A percentile compares a stretch with the other conserved stretches of the same genome.
Conservation (phyloP, 1,140 invertebrate genomes). For the Lasioglossum albipes region DNA sequence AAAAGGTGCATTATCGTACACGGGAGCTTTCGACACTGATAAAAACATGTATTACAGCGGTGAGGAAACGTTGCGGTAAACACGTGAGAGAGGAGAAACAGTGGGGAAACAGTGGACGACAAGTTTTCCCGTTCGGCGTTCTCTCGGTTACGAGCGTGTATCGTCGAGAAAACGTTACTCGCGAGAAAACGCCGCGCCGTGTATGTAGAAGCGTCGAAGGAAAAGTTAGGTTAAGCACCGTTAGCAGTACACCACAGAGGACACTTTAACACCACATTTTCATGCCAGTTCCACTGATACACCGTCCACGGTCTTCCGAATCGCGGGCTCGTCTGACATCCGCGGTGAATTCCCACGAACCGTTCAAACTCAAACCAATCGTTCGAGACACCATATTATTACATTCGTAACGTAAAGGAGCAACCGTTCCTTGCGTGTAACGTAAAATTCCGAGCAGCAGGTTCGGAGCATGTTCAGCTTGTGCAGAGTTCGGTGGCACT, state of each 20-base stretch:
- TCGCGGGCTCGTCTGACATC: slow-evolving; percentile 23
- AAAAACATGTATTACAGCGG: slow-evolving; percentile 15
- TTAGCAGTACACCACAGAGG: slow-evolving; percentile 46
- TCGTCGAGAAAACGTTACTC: slow-evolving; percentile 32
- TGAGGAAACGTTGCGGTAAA: background rate
- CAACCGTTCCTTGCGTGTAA: slow-evolving; percentile 29
- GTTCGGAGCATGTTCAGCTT: slow-evolving; percentile 42
- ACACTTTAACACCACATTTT: slow-evolving; percentile 53
- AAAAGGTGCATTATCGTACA: background rate
- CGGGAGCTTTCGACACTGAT: slow-evolving; percentile 20
- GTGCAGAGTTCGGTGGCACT: slow-evolving; percentile 29
- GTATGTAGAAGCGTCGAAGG: slow-evolving; percentile 32
- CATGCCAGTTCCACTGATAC: slow-evolving; percentile 36
- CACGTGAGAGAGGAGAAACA: background rate
- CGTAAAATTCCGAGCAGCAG: slow-evolving; percentile 31
- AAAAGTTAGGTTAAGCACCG: slow-evolving; percentile 56
- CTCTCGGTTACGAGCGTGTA: slow-evolving; percentile 20
- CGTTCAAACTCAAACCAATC: slow-evolving; percentile 7
- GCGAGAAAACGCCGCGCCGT: slow-evolving; percentile 39
- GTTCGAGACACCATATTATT: slow-evolving; percentile 22
- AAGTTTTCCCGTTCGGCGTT: slow-evolving; percentile 8
- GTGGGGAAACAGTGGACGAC: slow-evolving; percentile 13
- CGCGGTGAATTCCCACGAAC: background rate
- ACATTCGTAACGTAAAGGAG: slow-evolving; percentile 24
- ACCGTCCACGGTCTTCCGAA: slow-evolving; percentile 26